A percentile compares a stretch with the other conserved stretches of the same genome.
phyloP scores from a whole-genome alignment of 2,888 invertebrate species.

The Mactromeris polynyma region DNA sequence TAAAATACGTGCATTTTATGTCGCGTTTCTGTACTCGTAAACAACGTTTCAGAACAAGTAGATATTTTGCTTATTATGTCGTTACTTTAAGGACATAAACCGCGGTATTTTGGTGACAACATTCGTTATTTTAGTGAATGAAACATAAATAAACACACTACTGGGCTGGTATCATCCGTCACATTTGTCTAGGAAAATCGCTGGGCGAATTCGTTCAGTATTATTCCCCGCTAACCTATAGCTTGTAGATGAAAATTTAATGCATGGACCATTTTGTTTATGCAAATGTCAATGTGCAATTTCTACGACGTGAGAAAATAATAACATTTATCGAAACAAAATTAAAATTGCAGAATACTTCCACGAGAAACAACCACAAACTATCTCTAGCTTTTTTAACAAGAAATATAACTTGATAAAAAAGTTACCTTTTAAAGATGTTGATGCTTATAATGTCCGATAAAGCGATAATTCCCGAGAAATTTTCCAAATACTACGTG shows the following conservation, averaged over 20 bases:
- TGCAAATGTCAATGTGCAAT: background rate
- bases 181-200: background rate
- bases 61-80: too few relatives aligned
- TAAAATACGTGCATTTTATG: too few relatives aligned
- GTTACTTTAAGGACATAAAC: too few relatives aligned
- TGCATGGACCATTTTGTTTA: background rate
- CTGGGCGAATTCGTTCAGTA: background rate
- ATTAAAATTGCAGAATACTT: background rate
- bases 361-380: background rate
- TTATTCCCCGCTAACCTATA: background rate
- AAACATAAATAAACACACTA: background rate
- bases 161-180: background rate
- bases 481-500: background rate
- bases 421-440: background rate
- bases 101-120: too few relatives aligned
- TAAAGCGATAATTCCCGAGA: background rate
- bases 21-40: too few relatives aligned
- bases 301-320: background rate
- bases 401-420: background rate
- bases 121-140: too few relatives aligned
- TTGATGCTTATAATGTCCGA: background rate
- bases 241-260: background rate
- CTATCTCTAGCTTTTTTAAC: background rate
- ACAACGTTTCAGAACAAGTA: too few relatives aligned
- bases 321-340: background rate